Base-by-base conservation (phyloP, 2,113 vertebrate species). In the Podarcis raffonei region DNA sequence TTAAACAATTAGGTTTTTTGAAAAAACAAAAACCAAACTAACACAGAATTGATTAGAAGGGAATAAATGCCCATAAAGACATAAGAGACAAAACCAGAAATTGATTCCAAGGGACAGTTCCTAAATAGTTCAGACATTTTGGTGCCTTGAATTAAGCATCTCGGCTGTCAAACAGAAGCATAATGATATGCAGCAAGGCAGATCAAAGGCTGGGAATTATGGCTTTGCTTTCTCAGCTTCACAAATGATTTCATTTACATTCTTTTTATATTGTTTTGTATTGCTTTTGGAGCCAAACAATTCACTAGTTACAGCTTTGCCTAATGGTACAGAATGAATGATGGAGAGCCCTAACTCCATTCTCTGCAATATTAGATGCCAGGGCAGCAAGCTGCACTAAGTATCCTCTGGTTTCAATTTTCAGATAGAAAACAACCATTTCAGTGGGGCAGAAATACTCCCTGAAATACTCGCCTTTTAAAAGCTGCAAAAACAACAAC, bases 131-230 rank as follows among this genome's bases (percentile, higher is more conserved):
- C 97, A 98, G 98, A 98, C 97, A 96, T 95, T 92, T 94, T 94
- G 97, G 96, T 97, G 97, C 97, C 98, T 97, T 93, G 92, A 95
- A 97, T 96, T 93, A 94, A 97, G 95, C 92, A 95, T 96, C 86
- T 96, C 94, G 89, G 93, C 91, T 97, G 96, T 96, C 95, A 95
- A 95, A 95, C 91, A 93, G 96, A 97, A 97, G 97, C 91, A 74
- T 16, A 94, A 94, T 96, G 89, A 93, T 85, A 79, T 2, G 27
- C 20, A 90, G 83, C 77, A 83, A 83, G 48, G 87, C 84, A 91
- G 89, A 95, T 91, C 81, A 96, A 95, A 95, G 87, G n/a, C 57
- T 76, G 82, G 81, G 75, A 92, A 93, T 93, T 89, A 93, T 91
- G 83, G 53, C 27, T 92, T 83, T 93, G 74, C 27, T 93, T 94